A percentile compares a stretch with the other conserved stretches of the same genome.
Conservation (phyloP, 2,113 vertebrate species). For the Macquaria australasica region DNA sequence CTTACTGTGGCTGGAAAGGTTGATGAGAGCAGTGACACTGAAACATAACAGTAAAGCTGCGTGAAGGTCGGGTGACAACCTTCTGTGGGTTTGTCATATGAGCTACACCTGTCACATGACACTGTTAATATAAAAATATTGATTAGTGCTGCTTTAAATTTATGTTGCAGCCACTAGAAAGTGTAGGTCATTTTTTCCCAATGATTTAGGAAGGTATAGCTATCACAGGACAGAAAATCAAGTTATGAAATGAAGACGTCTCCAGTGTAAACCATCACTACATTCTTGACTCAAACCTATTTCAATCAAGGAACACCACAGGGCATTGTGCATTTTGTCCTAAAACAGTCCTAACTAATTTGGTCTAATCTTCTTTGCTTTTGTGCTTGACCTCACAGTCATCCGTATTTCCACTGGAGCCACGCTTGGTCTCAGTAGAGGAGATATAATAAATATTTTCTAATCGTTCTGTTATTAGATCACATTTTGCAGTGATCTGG, state of each 20-base stretch:
- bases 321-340: not conserved
- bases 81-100: not conserved
- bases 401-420: constrained; percentile 1
- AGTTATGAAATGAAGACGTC: not conserved
- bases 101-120: too few species aligned
- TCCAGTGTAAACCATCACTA: not conserved
- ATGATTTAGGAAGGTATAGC: not conserved
- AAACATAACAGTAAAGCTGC: too few species aligned
- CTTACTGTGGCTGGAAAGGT: too few species aligned
- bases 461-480: not conserved
- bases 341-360: not conserved
- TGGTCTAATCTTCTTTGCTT: constrained; percentile 7
- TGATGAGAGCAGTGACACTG: too few species aligned
- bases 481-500: constrained; percentile 17
- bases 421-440: not conserved
- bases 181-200: not conserved
- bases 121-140: not conserved
- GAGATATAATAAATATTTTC: not conserved
- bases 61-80: too few species aligned
- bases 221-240: not conserved
- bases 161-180: not conserved
- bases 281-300: not conserved
- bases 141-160: not conserved
- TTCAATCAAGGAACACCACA: constrained; percentile 14
- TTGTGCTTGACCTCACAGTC: constrained; percentile 35